Percentiles rank a stretch among this genome's conserved stretches.
phyloP scores from a whole-genome alignment of 1,140 invertebrate genomes.

The Aphaenogaster floridana region DNA sequence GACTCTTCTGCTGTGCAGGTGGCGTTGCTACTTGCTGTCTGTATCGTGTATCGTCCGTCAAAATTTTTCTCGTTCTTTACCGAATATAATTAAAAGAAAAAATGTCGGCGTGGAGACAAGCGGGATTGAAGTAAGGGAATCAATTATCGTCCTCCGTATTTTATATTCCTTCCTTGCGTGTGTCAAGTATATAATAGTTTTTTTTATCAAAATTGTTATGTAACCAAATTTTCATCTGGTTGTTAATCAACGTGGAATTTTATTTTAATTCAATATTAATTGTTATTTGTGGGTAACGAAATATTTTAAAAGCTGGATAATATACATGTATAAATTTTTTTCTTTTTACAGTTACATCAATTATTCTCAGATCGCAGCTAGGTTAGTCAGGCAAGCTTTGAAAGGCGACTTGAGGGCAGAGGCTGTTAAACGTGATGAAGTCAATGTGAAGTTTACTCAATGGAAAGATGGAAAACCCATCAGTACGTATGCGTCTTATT shows the following conservation, averaged over 20 bases:
- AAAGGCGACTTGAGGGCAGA: constrained; percentile 91
- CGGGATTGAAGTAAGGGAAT: constrained; percentile 89
- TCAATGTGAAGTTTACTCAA: constrained; percentile 92
- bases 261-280: constrained; percentile 42
- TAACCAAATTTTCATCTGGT: constrained; percentile 47
- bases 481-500: constrained; percentile 89
- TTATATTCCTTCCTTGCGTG: constrained; percentile 5
- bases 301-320: constrained; percentile 22
- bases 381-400: constrained; percentile 91
- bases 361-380: constrained; percentile 96
- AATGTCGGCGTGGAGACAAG: constrained; percentile 90
- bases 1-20: background rate
- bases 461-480: constrained; percentile 95
- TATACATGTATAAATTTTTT: constrained; percentile 21
- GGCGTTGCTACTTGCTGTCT: background rate
- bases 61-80: background rate
- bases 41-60: background rate
- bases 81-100: constrained; percentile 71
- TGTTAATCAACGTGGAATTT: constrained; percentile 47
- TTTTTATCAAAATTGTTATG: background rate
- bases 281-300: constrained; percentile 39
- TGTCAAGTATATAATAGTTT: constrained; percentile 40
- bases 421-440: constrained; percentile 92
- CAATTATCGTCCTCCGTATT: constrained; percentile 7
- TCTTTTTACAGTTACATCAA: constrained; percentile 94